phyloP scores from a whole-genome alignment of 2,113 vertebrate species.

The Hepsetus odoe region DNA sequence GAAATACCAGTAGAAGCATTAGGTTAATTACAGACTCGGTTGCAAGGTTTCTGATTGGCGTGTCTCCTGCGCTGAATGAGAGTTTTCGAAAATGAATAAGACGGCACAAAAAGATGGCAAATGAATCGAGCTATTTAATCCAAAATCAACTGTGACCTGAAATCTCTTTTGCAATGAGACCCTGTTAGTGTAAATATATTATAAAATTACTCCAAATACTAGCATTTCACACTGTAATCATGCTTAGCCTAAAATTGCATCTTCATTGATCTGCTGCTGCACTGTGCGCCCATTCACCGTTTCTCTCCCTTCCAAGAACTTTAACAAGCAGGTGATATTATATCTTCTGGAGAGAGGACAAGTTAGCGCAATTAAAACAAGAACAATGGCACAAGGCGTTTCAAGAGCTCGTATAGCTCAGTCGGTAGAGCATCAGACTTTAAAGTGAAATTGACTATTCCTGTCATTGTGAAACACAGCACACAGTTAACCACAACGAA shows the following conservation, averaged over 20 bases:
- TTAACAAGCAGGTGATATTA: too few relatives aligned
- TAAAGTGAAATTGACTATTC: too few relatives aligned
- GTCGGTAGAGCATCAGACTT: slow-evolving; percentile 96
- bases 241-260: too few relatives aligned
- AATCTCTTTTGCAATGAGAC: not conserved
- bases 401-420: slow-evolving; percentile 83
- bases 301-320: too few relatives aligned
- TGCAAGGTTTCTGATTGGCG: not conserved
- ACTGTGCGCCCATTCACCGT: too few relatives aligned
- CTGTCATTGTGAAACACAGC: too few relatives aligned
- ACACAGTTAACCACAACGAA: too few relatives aligned
- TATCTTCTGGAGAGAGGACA: too few relatives aligned
- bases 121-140: not conserved
- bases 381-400: too few relatives aligned
- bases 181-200: not conserved
- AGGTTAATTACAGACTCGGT: slow-evolving; percentile 7
- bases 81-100: not conserved
- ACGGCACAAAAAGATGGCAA: not conserved
- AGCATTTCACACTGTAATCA: not conserved
- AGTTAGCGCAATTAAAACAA: too few relatives aligned
- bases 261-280: too few relatives aligned
- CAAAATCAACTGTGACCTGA: not conserved
- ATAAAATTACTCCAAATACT: not conserved
- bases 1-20: not conserved
- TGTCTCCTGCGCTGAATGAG: not conserved